These are phyloP conservation scores for Atractosteus spatula DNA, from an alignment of 2,113 vertebrate genomes.

Conservation along the genomic window DNA sequence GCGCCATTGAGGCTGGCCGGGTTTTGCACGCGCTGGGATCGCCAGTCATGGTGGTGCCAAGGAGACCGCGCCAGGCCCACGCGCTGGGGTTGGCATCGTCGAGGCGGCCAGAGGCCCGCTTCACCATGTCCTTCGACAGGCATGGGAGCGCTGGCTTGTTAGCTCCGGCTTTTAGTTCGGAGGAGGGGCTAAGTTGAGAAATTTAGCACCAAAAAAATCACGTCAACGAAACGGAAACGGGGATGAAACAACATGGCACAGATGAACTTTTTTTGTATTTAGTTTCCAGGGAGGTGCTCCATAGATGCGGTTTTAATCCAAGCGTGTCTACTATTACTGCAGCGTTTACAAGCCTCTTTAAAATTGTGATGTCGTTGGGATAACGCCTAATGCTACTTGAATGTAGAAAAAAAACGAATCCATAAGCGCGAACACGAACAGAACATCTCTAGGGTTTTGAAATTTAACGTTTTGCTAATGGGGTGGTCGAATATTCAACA, in stretches of 20 bases:
- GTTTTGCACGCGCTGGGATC: conserved; percentile 53
- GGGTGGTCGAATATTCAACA: no score
- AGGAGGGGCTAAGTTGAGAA: conserved; percentile 2
- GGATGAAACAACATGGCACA: conserved; percentile 29
- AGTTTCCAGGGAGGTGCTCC: background rate
- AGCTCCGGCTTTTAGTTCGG: background rate
- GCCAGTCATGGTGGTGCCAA: conserved; percentile 5
- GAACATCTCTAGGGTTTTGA: no score
- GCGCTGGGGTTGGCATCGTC: conserved; percentile 55
- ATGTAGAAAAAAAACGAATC: no score
- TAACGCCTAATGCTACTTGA: no score
- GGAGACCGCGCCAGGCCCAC: conserved; percentile 54
- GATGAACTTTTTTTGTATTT: background rate
- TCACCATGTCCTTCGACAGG: background rate
- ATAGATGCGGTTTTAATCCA: no score
- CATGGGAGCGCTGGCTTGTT: no score
- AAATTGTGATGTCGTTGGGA: no score
- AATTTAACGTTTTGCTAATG: no score
- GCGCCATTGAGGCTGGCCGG: conserved; percentile 46
- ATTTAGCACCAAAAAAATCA: conserved; percentile 16
- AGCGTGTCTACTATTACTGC: no score
- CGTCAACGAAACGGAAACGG: conserved; percentile 13
- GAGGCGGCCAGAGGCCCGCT: conserved; percentile 32
- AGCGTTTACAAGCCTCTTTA: no score
- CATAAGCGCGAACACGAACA: no score